Evolutionary conservation across 2,797 vertebrate species (phyloP).

Genomic region (Danio kyathit): DNA sequence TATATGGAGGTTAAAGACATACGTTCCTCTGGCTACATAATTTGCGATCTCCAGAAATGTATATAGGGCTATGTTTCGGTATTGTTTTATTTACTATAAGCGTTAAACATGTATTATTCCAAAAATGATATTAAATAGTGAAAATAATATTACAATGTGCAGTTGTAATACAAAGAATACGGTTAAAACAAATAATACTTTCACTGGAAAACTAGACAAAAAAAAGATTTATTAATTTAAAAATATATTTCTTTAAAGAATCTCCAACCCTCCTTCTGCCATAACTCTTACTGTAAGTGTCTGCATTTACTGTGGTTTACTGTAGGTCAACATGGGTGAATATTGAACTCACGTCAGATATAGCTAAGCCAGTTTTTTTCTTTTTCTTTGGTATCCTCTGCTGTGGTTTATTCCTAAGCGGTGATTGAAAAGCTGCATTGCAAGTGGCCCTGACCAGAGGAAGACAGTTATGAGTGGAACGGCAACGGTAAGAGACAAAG

Average conservation of each 20-base stretch:
- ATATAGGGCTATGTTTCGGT: too few species aligned
- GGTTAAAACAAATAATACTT: not conserved
- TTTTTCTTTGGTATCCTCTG: slow-evolving; percentile 8
- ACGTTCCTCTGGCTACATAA: too few species aligned
- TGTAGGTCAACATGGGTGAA: slow-evolving; percentile 1
- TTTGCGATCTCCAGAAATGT: too few species aligned
- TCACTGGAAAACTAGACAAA: not conserved
- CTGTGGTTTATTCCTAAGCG: slow-evolving; percentile 37
- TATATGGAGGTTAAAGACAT: too few species aligned
- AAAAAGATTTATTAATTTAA: too few species aligned
- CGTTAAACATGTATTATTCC: too few species aligned
- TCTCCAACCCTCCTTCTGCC: not conserved
- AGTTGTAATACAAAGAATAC: too few species aligned
- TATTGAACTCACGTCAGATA: not conserved
- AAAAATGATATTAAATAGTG: too few species aligned
- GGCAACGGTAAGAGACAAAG: slow-evolving; percentile 13
- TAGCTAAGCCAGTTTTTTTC: not conserved
- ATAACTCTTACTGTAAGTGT: not conserved
- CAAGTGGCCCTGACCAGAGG: slow-evolving; percentile 17
- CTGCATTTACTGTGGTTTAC: not conserved
- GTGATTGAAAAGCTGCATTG: slow-evolving; percentile 26
- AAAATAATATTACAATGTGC: too few species aligned
- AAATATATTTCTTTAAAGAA: not conserved
- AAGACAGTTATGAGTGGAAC: slow-evolving; percentile 12
- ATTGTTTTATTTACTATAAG: not conserved